Conservation (phyloP, 2,888 invertebrate species). For the Cerastis leucographa region DNA sequence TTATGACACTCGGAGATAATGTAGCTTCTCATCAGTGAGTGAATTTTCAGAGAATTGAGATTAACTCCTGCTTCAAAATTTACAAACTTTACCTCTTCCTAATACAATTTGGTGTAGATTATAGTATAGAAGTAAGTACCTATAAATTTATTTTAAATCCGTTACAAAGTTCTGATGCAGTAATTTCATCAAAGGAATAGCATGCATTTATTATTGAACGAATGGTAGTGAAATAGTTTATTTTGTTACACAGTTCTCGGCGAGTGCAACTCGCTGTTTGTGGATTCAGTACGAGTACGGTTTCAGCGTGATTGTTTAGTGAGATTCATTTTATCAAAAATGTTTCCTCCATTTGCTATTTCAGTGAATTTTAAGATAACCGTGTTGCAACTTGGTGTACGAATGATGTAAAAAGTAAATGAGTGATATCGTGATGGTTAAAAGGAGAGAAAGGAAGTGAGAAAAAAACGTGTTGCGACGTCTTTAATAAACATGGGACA, state of each 20-base stretch:
- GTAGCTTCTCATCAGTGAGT: not conserved
- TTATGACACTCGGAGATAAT: not conserved
- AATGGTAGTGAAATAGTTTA: conserved; percentile 43
- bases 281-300: conserved; percentile 30
- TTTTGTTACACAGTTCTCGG: conserved; percentile 33
- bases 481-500: not conserved
- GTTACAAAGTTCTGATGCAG: conserved; percentile 34
- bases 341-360: conserved; percentile 24
- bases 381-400: not conserved
- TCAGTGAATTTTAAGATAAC: not conserved
- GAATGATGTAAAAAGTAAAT: not conserved
- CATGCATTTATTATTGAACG: conserved; percentile 34
- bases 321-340: conserved; percentile 30
- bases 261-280: conserved; percentile 38
- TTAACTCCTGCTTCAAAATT: not conserved
- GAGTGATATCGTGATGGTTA: not conserved
- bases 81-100: not conserved
- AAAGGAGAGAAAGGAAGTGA: not conserved
- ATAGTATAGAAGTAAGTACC: not conserved
- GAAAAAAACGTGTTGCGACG: not conserved
- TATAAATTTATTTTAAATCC: conserved; percentile 26
- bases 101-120: not conserved
- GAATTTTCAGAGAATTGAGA: not conserved
- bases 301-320: conserved; percentile 43
- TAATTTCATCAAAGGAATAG: conserved; percentile 53